Evolutionary conservation across 2,888 invertebrate genomes (phyloP), one percentile per base, ranked within the genome.

Genomic region (Rambutsinella grinnellia): DNA sequence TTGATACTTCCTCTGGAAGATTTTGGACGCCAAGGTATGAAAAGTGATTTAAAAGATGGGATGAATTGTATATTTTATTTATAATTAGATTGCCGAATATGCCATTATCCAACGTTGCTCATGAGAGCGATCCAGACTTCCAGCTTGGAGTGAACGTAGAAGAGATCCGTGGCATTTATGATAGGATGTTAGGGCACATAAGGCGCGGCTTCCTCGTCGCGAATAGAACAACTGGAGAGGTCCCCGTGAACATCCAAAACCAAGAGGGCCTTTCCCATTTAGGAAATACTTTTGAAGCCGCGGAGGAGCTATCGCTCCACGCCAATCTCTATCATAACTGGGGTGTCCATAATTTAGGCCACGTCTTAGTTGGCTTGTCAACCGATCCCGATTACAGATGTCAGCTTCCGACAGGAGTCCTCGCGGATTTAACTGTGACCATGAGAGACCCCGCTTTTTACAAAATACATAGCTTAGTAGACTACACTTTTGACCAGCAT

Each of bases 391-490:
- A 78, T 19, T 74, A 23, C n/a, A 27, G 54, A 6, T 1, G 15
- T 1, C 28, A 47, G 17, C 3, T 47, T 0, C 66, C 71, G 0
- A 66, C 71, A 10, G 68, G 71, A 3, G 65, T 67, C 36, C 94
- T 95, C 90, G 94, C 93, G 0, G 94, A 94, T 85, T 36, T 36
- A 36, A 36, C 13, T 36, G 36, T 36, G 36, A 36, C 36, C 5
- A 36, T 36, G 36, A 36, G 36, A 36, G 95, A 95, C 87, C 94
- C 95, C 0, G 87, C 93, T 21, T 95, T 95, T 89, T 95, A 94
- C 88, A 91, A 93, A 85, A 94, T 93, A 93, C 95, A 95, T 85
- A 89, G 92, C 0, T 92, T 90, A 85, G 88, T 94, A 19, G 93
- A 95, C 84, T 92, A 93, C 82, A 87, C 95, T 28, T 94, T 94